A percentile compares a stretch with the other conserved stretches of the same genome.
phyloP scores from a whole-genome alignment of 1,140 invertebrate species.

The Dryas iulia region DNA sequence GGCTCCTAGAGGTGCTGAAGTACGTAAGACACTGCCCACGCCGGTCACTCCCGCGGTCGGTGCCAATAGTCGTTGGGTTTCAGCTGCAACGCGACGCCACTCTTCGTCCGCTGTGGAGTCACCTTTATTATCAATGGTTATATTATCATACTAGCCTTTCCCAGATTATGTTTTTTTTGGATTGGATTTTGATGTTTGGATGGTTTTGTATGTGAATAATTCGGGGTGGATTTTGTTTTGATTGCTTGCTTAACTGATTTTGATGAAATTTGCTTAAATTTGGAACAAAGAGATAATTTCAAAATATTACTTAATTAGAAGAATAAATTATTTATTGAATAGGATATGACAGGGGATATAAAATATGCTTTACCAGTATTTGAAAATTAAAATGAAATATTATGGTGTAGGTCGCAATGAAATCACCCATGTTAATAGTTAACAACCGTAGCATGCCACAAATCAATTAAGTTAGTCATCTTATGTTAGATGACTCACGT shows the following conservation, averaged over 20 bases:
- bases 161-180: background rate
- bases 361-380: background rate
- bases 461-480: slow-evolving; percentile 74
- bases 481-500: slow-evolving; percentile 28
- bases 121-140: slow-evolving; percentile 47
- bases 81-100: slow-evolving; percentile 87
- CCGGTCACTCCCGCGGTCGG: slow-evolving; percentile 81
- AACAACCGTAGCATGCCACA: slow-evolving; percentile 66
- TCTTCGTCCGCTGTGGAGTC: slow-evolving; percentile 86
- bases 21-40: slow-evolving; percentile 83
- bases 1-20: slow-evolving; percentile 87
- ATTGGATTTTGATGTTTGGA: background rate
- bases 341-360: no score
- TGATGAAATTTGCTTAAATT: background rate
- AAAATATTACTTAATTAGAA: background rate
- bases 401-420: slow-evolving; percentile 38
- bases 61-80: slow-evolving; percentile 87
- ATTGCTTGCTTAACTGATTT: background rate
- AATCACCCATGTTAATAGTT: slow-evolving; percentile 67
- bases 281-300: background rate
- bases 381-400: background rate
- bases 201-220: background rate
- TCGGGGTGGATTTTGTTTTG: background rate
- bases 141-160: slow-evolving; percentile 10
- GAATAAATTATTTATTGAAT: no score